phyloP scores from a whole-genome alignment of 2,888 invertebrate genomes.

The Agrotis exclamationis region DNA sequence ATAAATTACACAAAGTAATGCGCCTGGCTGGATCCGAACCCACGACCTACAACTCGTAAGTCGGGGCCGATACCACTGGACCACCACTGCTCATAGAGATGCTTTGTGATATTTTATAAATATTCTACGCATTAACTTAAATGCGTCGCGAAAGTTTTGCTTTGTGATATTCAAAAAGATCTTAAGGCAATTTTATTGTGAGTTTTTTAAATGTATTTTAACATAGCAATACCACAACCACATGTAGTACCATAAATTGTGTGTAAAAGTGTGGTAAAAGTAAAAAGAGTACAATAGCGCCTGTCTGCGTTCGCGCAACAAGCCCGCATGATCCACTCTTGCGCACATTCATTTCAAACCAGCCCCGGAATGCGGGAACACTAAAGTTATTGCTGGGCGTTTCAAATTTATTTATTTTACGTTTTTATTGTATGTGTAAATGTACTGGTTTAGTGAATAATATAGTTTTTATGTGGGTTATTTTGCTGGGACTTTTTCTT shows the following conservation, averaged over 20 bases:
- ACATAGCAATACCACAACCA: conserved; percentile 20
- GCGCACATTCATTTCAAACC: conserved; percentile 49
- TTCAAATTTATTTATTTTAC: conserved; percentile 37
- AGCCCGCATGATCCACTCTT: conserved; percentile 56
- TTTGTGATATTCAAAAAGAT: too few relatives aligned
- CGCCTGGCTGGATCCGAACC: too few relatives aligned
- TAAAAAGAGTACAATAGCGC: conserved; percentile 35
- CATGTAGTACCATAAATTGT: conserved; percentile 39
- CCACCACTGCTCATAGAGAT: too few relatives aligned
- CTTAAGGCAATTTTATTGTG: not conserved
- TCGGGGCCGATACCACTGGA: too few relatives aligned
- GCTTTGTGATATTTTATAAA: too few relatives aligned
- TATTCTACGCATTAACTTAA: too few relatives aligned
- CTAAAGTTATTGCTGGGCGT: conserved; percentile 42
- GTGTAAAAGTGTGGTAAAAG: conserved; percentile 37
- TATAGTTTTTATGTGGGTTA: conserved; percentile 19
- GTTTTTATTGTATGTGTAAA: conserved; percentile 39
- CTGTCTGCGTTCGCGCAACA: conserved; percentile 49
- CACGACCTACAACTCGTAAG: too few relatives aligned
- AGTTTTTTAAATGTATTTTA: not conserved
- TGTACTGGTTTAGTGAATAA: conserved; percentile 42
- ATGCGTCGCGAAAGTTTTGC: too few relatives aligned
- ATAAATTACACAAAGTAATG: too few relatives aligned
- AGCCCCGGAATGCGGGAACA: conserved; percentile 50
- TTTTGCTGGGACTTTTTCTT: not conserved